Percentiles rank a stretch among this genome's conserved stretches.
Conservation (phyloP, 2,797 vertebrate genomes). For the Cetoscarus ocellatus region DNA sequence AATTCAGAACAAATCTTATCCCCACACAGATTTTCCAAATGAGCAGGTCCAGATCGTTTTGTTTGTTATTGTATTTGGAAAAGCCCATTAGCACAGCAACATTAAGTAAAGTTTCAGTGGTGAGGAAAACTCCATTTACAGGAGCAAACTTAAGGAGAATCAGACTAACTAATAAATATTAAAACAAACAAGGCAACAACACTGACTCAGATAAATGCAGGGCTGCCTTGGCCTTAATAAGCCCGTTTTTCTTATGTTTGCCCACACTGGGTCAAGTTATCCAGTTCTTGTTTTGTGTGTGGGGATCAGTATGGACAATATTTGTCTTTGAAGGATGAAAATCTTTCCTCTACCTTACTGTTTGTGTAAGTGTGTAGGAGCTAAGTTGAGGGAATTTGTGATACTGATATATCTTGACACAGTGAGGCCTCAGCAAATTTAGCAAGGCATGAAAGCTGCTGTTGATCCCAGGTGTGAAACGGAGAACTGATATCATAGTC, state of each 20-base stretch:
- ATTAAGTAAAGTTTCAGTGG: too few relatives aligned
- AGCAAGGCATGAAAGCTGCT: conserved; percentile 24
- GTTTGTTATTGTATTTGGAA: too few relatives aligned
- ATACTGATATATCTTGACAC: conserved; percentile 21
- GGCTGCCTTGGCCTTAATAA: not conserved
- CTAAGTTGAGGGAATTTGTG: conserved; percentile 3
- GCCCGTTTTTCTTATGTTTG: conserved; percentile 1
- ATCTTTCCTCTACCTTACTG: conserved; percentile 3
- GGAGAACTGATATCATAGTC: conserved; percentile 15
- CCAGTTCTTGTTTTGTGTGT: not conserved
- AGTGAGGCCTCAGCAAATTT: conserved; percentile 25
- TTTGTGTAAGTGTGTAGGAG: conserved; percentile 7
- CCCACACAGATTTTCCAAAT: too few relatives aligned
- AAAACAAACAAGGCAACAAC: too few relatives aligned
- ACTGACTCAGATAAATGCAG: too few relatives aligned
- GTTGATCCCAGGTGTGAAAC: conserved; percentile 20
- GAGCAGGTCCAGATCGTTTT: too few relatives aligned
- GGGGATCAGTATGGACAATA: conserved; percentile 11
- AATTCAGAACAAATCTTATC: too few relatives aligned
- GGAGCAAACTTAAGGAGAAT: too few relatives aligned
- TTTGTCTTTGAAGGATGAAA: conserved; percentile 1
- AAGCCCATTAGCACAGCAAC: too few relatives aligned
- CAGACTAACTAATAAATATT: too few relatives aligned
- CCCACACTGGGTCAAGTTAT: conserved; percentile 3
- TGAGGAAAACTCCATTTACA: too few relatives aligned